A percentile compares a stretch with the other conserved stretches of the same genome.
Evolutionary conservation across 2,113 vertebrate genomes (phyloP).

Genomic region (Indri indri): DNA sequence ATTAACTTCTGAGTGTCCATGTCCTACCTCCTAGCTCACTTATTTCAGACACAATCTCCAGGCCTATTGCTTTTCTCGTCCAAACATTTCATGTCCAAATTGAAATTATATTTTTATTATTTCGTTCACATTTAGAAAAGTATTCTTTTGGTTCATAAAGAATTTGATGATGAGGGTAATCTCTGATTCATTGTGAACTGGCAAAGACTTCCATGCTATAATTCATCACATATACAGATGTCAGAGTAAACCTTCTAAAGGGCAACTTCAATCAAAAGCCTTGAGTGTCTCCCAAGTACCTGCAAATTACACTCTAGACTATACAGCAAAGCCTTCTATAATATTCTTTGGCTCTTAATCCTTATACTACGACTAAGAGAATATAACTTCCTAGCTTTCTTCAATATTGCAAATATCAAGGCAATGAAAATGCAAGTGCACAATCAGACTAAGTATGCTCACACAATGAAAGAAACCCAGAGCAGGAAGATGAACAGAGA

Average conservation of each 20-base stretch:
- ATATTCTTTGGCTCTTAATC: neutral
- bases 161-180: neutral
- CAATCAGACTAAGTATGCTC: neutral
- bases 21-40: neutral
- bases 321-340: neutral
- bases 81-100: conserved; percentile 8
- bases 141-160: neutral
- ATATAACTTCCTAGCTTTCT: neutral
- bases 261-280: neutral
- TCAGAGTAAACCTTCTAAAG: conserved; percentile 4
- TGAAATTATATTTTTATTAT: conserved; percentile 2
- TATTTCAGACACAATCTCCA: neutral
- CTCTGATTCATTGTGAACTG: conserved; percentile 11
- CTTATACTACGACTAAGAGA: neutral
- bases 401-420: neutral
- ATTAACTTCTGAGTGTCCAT: neutral
- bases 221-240: neutral
- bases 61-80: neutral
- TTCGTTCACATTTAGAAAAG: conserved; percentile 37
- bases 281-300: neutral
- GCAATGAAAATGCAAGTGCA: neutral
- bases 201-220: neutral
- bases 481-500: neutral
- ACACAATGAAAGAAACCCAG: neutral
- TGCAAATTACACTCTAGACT: neutral